Conservation (phyloP, 2,797 vertebrate species). For the Gallinago nigripennis region DNA sequence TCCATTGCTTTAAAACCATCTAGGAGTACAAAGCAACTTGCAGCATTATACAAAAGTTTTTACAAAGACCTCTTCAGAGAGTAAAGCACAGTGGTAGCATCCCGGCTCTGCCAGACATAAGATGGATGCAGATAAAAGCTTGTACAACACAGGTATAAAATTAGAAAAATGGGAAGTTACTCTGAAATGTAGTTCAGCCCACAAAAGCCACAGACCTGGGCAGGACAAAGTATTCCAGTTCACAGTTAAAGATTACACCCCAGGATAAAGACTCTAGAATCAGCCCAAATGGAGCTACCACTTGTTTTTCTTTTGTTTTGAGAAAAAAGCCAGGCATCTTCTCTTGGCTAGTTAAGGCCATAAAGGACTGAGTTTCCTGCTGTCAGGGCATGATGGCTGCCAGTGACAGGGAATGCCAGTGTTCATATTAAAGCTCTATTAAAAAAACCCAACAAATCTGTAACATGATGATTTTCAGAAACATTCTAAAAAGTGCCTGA, state of each 20-base stretch:
- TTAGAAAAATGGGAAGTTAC: background rate
- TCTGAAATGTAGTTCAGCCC: background rate
- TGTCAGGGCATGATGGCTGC: background rate
- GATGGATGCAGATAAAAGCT: background rate
- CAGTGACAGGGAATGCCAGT: background rate
- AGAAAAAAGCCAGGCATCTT: background rate
- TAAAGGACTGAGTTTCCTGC: background rate
- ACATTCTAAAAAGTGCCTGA: background rate
- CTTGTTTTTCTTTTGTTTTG: background rate
- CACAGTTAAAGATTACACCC: background rate
- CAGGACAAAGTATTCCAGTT: background rate
- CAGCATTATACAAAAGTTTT: background rate
- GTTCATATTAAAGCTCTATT: background rate
- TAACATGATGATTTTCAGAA: background rate
- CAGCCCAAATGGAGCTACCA: background rate
- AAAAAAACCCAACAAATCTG: background rate
- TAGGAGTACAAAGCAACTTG: background rate
- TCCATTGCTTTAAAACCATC: background rate
- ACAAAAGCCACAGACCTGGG: background rate
- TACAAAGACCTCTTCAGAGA: background rate
- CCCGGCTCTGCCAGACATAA: background rate
- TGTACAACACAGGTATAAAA: background rate
- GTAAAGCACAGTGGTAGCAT: background rate
- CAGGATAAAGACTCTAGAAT: background rate
- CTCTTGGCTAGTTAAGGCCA: background rate